A percentile compares a stretch with the other conserved stretches of the same genome.
Conservation (phyloP, 2,113 vertebrate genomes). For the Terrapene triunguis region DNA sequence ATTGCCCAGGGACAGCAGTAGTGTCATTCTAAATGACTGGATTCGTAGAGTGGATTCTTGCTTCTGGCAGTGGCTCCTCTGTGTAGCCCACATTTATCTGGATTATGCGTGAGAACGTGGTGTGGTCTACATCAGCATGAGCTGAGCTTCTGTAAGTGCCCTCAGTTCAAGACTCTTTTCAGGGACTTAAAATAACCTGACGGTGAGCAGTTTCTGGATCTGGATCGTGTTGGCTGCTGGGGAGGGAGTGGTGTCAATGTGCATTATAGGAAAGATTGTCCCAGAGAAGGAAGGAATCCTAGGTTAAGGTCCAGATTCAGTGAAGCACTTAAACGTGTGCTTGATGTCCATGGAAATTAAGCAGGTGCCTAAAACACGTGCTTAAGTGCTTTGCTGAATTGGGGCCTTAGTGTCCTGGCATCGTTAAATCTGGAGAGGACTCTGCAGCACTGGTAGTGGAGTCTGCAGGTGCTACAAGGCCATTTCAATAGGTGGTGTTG, state of each 20-base stretch:
- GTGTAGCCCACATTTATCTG: rapidly evolving
- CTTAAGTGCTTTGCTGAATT: background rate
- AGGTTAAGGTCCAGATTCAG: background rate
- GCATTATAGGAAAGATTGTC: background rate
- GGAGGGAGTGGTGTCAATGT: background rate
- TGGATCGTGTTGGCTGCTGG: background rate
- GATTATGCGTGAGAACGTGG: background rate
- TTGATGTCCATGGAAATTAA: background rate
- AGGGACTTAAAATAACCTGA: background rate
- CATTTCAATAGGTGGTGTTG: background rate
- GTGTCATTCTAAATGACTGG: background rate
- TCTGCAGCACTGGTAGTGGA: background rate
- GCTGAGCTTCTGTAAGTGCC: background rate
- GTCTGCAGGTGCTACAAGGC: background rate
- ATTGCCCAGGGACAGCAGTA: background rate
- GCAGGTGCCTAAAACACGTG: background rate
- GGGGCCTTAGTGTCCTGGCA: background rate
- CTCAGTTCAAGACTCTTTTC: background rate
- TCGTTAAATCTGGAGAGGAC: background rate
- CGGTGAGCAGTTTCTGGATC: background rate
- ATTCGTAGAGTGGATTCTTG: background rate
- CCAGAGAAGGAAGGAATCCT: background rate
- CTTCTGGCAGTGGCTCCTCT: background rate
- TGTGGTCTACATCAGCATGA: background rate
- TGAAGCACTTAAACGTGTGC: background rate